These are phyloP conservation scores for Arion vulgaris DNA, from an alignment of 1,140 invertebrate genomes.

Conservation along the genomic window DNA sequence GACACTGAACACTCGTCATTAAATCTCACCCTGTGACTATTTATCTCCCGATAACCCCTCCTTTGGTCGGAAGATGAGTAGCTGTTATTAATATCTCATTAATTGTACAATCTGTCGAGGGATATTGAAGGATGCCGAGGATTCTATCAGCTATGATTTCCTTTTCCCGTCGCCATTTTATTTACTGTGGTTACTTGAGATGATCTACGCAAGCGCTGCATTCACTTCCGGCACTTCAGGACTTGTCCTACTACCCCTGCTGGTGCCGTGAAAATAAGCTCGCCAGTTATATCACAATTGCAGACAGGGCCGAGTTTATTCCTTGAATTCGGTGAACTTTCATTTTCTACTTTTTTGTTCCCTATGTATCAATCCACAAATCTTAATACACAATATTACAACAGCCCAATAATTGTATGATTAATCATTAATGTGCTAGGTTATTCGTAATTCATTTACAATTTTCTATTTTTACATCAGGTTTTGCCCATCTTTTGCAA, in stretches of 20 bases:
- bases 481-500: no score
- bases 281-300: background rate
- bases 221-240: conserved; percentile 31
- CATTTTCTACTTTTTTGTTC: background rate
- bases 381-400: conserved; percentile 3
- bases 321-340: background rate
- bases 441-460: no score
- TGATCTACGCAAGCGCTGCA: conserved; percentile 38
- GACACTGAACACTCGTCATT: background rate
- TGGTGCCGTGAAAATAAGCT: background rate
- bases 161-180: conserved; percentile 35
- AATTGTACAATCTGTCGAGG: conserved; percentile 13
- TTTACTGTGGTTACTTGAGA: conserved; percentile 42
- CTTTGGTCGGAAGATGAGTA: conserved; percentile 38
- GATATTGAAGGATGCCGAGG: conserved; percentile 21
- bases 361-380: background rate
- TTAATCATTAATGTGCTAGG: background rate
- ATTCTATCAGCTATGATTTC: conserved; percentile 32
- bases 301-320: background rate
- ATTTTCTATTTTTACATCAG: no score
- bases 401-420: background rate
- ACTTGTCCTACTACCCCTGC: background rate
- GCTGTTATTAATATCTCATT: conserved; percentile 24
- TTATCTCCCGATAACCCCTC: conserved; percentile 26
- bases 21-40: background rate